Base-by-base conservation (phyloP, 1,140 invertebrate species). In the Acyrthosiphon pisum region DNA sequence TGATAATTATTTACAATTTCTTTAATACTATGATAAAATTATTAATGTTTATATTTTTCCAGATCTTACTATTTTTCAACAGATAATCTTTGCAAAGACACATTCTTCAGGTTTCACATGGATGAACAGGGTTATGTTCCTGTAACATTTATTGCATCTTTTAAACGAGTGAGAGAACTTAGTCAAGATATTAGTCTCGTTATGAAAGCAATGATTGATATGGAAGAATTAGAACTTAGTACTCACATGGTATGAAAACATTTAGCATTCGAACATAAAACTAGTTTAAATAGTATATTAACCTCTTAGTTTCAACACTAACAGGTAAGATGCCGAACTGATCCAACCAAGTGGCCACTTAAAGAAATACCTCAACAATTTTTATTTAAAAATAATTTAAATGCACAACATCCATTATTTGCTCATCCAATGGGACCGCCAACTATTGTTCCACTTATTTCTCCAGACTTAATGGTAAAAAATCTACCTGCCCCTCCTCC, bases 21-120 rank as follows among this genome's bases (percentile, higher is more conserved):
- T 93, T 30, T 76, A 23, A 23, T 93, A 94, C 37, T 35, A 76
- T 84, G 14, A 41, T 92, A 26, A 56, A 83, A 53, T 30, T 86
- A 84, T 56, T 87, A 41, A 48, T 56, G 18, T 93, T 94, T 94
- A 37, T 94, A 94, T 94, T 94, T 94, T 96, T 97, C 56, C 95
- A 99, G 99, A 95, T 99, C 99, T 96, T 99, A 99, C 96, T 99
- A 99, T 96, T 99, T 99, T 96, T 99, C 98, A 95, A 97, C 98
- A 94, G 99, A 99, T 94, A 99, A 99, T 96, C 96, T 99, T 90
- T 96, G 98, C 94, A 97, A 98, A 94, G 99, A 99, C 95, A 98
- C 99, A 95, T 99, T 99, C 96, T 96, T 99, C 94, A 96, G 99
- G 92, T 97, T 98, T 94, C 99, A 99, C 96, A 99, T 99, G 99